phyloP scores from a whole-genome alignment of 1,140 invertebrate genomes.

The Saxidomus purpurata region DNA sequence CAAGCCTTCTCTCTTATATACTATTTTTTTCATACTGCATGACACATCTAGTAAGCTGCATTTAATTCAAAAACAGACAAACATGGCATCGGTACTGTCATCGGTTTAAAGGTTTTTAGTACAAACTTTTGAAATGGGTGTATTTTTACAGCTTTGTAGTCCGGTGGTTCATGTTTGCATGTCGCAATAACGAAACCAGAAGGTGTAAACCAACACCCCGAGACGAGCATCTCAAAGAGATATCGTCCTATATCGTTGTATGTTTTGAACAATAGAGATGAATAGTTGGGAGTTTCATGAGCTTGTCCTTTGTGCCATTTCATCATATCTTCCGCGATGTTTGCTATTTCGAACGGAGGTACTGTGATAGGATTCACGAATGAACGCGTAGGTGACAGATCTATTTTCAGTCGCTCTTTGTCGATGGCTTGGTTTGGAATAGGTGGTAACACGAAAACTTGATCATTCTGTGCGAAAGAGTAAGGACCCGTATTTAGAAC shows the following conservation, averaged over 20 bases:
- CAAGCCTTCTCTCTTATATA: no score
- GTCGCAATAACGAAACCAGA: background rate
- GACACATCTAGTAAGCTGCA: no score
- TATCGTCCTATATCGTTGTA: background rate
- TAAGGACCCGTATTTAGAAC: background rate
- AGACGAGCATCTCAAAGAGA: background rate
- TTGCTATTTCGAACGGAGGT: background rate
- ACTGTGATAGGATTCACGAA: background rate
- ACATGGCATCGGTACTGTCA: background rate
- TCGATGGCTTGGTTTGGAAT: background rate
- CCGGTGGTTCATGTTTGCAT: background rate
- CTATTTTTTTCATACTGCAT: no score
- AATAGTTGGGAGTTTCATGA: background rate
- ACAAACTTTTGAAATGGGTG: background rate
- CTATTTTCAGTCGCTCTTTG: background rate
- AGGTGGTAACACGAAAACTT: background rate
- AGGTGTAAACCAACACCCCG: background rate
- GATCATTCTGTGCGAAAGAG: background rate
- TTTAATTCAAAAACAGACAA: no score
- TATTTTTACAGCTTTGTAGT: background rate
- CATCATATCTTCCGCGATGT: background rate
- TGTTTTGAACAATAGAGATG: background rate
- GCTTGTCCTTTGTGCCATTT: background rate
- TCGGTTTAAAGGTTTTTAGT: background rate
- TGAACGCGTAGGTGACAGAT: background rate